These are phyloP conservation scores for Gracilinanus agilis DNA, from an alignment of 2,113 vertebrate genomes.

Conservation along the genomic window DNA sequence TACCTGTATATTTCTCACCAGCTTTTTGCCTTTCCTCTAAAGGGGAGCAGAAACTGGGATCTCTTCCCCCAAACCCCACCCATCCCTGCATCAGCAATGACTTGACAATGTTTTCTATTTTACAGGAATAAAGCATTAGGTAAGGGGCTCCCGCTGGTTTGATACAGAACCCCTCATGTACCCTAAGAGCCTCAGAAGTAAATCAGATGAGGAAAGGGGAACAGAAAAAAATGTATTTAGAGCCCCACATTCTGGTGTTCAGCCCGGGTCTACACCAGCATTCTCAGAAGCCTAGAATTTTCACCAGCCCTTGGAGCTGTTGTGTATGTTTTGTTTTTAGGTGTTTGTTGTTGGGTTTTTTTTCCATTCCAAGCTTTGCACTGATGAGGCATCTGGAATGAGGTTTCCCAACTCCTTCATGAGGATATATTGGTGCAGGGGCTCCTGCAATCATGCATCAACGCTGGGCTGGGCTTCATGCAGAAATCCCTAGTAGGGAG, in stretches of 20 bases:
- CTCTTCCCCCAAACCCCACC: background rate
- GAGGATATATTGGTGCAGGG: background rate
- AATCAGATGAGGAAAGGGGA: conserved; percentile 4
- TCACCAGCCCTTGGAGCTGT: background rate
- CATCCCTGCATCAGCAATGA: background rate
- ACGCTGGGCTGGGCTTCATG: background rate
- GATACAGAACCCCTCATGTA: conserved; percentile 49
- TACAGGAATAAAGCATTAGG: conserved; percentile 38
- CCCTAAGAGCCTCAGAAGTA: background rate
- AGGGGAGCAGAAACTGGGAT: background rate
- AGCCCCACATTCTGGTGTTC: conserved; percentile 31
- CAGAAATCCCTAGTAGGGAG: background rate
- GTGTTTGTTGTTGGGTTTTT: background rate
- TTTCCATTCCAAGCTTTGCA: background rate
- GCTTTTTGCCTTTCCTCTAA: conserved; percentile 8
- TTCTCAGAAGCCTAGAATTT: background rate
- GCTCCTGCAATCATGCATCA: background rate
- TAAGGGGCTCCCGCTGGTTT: conserved; percentile 52
- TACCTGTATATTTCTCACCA: conserved; percentile 20
- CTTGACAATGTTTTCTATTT: conserved; percentile 22
- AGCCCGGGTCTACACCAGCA: background rate
- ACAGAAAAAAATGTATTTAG: background rate
- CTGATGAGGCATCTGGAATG: conserved; percentile 33
- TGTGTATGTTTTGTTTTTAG: conserved; percentile 4
- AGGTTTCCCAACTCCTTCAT: background rate